phyloP scores from a whole-genome alignment of 1,140 invertebrate genomes.

The Caenorhabditis remanei region DNA sequence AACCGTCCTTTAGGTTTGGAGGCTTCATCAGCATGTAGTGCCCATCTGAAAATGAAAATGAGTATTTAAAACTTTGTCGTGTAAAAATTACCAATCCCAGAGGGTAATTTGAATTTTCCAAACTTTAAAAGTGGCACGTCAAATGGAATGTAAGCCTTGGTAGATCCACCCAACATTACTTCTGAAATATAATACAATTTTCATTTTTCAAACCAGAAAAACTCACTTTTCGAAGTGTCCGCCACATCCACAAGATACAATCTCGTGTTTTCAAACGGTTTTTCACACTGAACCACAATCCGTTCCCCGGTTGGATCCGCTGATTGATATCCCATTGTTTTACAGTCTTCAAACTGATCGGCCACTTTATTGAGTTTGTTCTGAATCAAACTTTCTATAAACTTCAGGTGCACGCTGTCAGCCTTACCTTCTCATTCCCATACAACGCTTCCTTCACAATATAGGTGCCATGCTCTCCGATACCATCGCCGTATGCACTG shows the following conservation, averaged over 20 bases:
- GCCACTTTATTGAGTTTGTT: constrained; percentile 16
- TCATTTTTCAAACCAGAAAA: not conserved
- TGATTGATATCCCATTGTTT: not conserved
- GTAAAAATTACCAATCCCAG: constrained; percentile 52
- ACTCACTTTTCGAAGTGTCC: constrained; percentile 48
- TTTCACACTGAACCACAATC: constrained; percentile 39
- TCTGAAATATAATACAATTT: constrained; percentile 18
- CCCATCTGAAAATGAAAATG: constrained; percentile 39
- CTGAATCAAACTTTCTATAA: not conserved
- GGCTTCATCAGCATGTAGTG: constrained; percentile 56
- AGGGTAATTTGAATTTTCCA: constrained; percentile 39
- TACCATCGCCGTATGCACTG: constrained; percentile 39
- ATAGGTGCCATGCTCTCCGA: constrained; percentile 38
- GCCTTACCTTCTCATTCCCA: constrained; percentile 37
- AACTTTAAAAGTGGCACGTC: constrained; percentile 48
- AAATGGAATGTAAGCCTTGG: constrained; percentile 47
- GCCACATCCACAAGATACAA: constrained; percentile 52
- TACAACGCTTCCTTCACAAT: constrained; percentile 46
- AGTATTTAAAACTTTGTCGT: not conserved
- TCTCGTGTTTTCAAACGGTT: constrained; percentile 48
- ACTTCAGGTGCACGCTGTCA: not conserved
- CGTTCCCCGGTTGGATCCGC: constrained; percentile 59
- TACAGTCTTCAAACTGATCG: constrained; percentile 37
- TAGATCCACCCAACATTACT: constrained; percentile 46
- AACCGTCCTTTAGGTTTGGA: not conserved